phyloP scores from a whole-genome alignment of 2,113 vertebrate genomes.

The Poeciliopsis turrubarensis region DNA sequence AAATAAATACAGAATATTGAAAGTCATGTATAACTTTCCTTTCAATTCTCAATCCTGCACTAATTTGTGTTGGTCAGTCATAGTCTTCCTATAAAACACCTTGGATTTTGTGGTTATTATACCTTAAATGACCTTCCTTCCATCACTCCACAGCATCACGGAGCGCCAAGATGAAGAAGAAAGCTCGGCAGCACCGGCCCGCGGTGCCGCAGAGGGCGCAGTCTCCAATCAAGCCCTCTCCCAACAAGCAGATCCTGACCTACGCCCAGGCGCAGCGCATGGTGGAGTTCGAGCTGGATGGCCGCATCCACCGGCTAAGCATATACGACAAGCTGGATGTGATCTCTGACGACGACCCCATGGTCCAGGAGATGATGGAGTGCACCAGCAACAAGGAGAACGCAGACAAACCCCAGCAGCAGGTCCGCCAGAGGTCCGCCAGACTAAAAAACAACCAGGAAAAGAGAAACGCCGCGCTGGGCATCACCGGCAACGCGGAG shows the following conservation, averaged over 20 bases:
- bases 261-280: slow-evolving; percentile 97
- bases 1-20: too few relatives aligned
- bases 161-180: slow-evolving; percentile 90
- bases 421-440: slow-evolving; percentile 84
- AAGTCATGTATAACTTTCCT: too few relatives aligned
- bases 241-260: slow-evolving; percentile 92
- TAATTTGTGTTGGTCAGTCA: too few relatives aligned
- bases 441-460: slow-evolving; percentile 89
- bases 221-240: slow-evolving; percentile 93
- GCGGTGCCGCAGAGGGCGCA: slow-evolving; percentile 86
- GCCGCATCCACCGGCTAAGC: slow-evolving; percentile 92
- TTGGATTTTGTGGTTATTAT: background rate
- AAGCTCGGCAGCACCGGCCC: slow-evolving; percentile 90
- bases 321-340: slow-evolving; percentile 93
- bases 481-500: slow-evolving; percentile 73
- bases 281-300: slow-evolving; percentile 96
- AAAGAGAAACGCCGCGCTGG: slow-evolving; percentile 87
- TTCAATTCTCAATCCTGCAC: too few relatives aligned
- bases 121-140: background rate
- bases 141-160: slow-evolving; percentile 60
- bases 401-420: slow-evolving; percentile 86
- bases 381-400: slow-evolving; percentile 99
- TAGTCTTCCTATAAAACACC: background rate
- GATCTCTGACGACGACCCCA: slow-evolving; percentile 91
- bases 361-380: slow-evolving; percentile 93